Percentiles rank a stretch among this genome's conserved stretches.
These are phyloP conservation scores for Sebastes schlegelii DNA, from an alignment of 2,113 vertebrate genomes.

Conservation along the genomic window DNA sequence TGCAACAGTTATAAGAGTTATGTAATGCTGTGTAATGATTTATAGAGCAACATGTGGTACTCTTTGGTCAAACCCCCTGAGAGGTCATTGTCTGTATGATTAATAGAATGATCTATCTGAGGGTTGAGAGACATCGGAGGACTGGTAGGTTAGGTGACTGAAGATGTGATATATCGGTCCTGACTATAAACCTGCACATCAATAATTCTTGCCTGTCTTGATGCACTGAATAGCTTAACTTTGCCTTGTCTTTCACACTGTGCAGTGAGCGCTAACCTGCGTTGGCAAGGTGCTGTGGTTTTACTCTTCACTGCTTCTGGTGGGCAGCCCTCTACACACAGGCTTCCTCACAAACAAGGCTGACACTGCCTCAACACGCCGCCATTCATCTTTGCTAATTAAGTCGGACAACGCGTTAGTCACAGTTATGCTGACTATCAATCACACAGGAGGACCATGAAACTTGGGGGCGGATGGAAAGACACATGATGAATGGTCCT, in stretches of 20 bases:
- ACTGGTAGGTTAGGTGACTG: conserved; percentile 7
- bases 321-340: conserved; percentile 47
- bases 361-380: conserved; percentile 47
- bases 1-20: neutral
- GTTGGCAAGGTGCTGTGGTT: conserved; percentile 53
- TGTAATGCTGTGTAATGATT: conserved; percentile 7
- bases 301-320: conserved; percentile 48
- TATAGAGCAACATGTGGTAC: neutral
- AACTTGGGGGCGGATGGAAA: conserved; percentile 57
- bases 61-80: conserved; percentile 7
- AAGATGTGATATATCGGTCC: neutral
- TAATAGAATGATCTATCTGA: conserved; percentile 3
- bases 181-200: neutral
- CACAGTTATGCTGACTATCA: conserved; percentile 77
- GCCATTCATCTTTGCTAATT: conserved; percentile 80
- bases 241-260: conserved; percentile 60
- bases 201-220: neutral
- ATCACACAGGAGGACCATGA: conserved; percentile 61
- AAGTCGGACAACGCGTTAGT: conserved; percentile 78
- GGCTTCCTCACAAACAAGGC: conserved; percentile 62
- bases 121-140: conserved; percentile 6
- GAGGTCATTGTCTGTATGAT: conserved; percentile 22
- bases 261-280: conserved; percentile 25
- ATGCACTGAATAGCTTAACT: conserved; percentile 37
- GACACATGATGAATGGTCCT: conserved; percentile 63